Percentiles rank a stretch among this genome's conserved stretches.
These are phyloP conservation scores for Archips crataeganus DNA, from an alignment of 2,888 invertebrate genomes.

Conservation along the genomic window DNA sequence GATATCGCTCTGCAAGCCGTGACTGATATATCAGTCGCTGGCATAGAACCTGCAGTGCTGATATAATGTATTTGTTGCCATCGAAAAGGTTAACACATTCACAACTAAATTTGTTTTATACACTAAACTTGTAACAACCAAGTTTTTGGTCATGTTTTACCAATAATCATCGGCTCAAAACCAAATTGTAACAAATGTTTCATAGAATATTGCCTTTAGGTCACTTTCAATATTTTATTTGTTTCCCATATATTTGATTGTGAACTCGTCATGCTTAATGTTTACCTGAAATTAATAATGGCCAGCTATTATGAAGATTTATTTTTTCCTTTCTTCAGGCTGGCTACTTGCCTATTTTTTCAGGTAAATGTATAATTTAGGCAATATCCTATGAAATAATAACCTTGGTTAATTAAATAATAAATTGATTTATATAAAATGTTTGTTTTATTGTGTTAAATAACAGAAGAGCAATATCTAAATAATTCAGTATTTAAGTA, in stretches of 20 bases:
- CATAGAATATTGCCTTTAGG: constrained; percentile 54
- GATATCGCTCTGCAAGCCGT: too few relatives aligned
- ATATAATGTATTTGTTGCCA: too few relatives aligned
- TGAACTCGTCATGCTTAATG: constrained; percentile 43
- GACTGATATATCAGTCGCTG: too few relatives aligned
- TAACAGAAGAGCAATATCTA: not conserved
- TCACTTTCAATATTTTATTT: constrained; percentile 73
- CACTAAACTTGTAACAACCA: constrained; percentile 19
- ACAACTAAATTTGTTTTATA: too few relatives aligned
- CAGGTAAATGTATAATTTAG: constrained; percentile 21
- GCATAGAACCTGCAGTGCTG: too few relatives aligned
- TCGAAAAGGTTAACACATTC: too few relatives aligned
- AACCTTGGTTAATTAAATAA: constrained; percentile 31
- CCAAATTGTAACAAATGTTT: constrained; percentile 44
- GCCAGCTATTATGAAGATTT: constrained; percentile 53
- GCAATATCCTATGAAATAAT: constrained; percentile 31
- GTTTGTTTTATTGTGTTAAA: constrained; percentile 14
- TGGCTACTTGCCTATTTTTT: constrained; percentile 11
- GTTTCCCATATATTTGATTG: constrained; percentile 72
- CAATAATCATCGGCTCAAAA: constrained; percentile 32
- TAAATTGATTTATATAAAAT: constrained; percentile 29
- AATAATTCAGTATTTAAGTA: not conserved
- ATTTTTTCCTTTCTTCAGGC: constrained; percentile 58
- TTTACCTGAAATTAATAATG: constrained; percentile 45
- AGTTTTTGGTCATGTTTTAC: constrained; percentile 49